Evolutionary conservation across 2,888 invertebrate genomes (phyloP).

Genomic region (Tipula confusa): DNA sequence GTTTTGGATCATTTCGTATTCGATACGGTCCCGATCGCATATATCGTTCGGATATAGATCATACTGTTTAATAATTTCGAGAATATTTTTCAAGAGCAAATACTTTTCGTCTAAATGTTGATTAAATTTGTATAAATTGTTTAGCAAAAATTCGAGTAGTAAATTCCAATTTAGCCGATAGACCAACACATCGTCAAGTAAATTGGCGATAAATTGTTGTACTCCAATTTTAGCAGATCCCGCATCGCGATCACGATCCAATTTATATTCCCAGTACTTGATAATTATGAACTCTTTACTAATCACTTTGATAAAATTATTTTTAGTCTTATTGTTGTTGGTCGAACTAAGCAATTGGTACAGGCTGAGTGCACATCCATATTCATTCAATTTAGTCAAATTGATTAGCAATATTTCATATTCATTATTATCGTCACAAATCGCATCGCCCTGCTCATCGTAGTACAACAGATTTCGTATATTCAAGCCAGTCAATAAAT

Average conservation of each 20-base stretch:
- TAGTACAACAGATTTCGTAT: background rate
- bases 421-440: conserved; percentile 43
- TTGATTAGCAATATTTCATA: conserved; percentile 51
- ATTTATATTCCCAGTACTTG: conserved; percentile 57
- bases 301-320: conserved; percentile 27
- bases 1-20: conserved; percentile 48
- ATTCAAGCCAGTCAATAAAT: background rate
- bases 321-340: conserved; percentile 51
- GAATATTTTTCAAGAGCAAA: conserved; percentile 46
- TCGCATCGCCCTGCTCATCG: background rate
- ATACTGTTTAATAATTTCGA: conserved; percentile 47
- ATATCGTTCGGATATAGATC: conserved; percentile 48
- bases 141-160: conserved; percentile 60
- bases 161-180: conserved; percentile 59
- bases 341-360: conserved; percentile 50
- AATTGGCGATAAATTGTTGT: background rate
- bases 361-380: conserved; percentile 53
- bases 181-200: background rate
- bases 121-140: conserved; percentile 53
- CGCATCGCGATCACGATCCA: conserved; percentile 54
- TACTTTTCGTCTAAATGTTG: conserved; percentile 50
- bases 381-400: conserved; percentile 51
- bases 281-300: background rate
- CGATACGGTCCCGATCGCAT: conserved; percentile 48
- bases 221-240: background rate